A percentile compares a stretch with the other conserved stretches of the same genome.
Evolutionary conservation across 92 coral and sea anemone species (phyloP).

Genomic region (Umimayanthus chanpuru): DNA sequence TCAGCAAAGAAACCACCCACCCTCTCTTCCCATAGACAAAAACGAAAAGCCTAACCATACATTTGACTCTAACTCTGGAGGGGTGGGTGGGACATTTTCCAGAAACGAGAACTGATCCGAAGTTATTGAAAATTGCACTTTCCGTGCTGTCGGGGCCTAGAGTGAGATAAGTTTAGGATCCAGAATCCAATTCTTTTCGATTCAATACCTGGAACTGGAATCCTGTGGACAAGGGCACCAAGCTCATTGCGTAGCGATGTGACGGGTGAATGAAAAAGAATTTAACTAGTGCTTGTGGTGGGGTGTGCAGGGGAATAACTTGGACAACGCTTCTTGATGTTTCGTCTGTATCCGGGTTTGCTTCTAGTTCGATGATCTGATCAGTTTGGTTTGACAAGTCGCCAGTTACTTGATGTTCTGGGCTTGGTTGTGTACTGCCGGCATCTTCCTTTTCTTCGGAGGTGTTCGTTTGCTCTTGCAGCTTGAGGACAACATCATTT

Average conservation of each 20-base stretch:
- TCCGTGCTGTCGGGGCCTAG: no score
- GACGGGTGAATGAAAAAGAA: constrained; percentile 87
- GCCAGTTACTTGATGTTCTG: not conserved
- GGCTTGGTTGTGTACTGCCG: not conserved
- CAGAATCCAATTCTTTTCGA: no score
- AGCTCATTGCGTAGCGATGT: constrained; percentile 75
- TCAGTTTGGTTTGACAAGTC: not conserved
- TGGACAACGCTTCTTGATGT: constrained; percentile 16
- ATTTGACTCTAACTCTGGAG: no score
- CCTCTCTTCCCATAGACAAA: no score
- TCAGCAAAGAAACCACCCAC: no score
- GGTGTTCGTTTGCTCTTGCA: not conserved
- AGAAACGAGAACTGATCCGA: no score
- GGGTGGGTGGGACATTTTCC: no score
- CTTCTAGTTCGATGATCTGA: not conserved
- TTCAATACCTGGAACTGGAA: constrained; percentile 74
- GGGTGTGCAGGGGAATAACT: constrained; percentile 80
- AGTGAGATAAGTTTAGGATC: no score
- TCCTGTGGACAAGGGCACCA: constrained; percentile 72
- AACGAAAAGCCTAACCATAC: no score
- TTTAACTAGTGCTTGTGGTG: constrained; percentile 65
- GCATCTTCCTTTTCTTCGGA: not conserved
- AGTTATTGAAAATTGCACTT: no score
- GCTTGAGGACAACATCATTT: constrained; percentile 50
- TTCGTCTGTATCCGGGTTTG: not conserved